These are phyloP conservation scores for Falcaria lacertinaria DNA, from an alignment of 2,888 invertebrate species.

Conservation along the genomic window DNA sequence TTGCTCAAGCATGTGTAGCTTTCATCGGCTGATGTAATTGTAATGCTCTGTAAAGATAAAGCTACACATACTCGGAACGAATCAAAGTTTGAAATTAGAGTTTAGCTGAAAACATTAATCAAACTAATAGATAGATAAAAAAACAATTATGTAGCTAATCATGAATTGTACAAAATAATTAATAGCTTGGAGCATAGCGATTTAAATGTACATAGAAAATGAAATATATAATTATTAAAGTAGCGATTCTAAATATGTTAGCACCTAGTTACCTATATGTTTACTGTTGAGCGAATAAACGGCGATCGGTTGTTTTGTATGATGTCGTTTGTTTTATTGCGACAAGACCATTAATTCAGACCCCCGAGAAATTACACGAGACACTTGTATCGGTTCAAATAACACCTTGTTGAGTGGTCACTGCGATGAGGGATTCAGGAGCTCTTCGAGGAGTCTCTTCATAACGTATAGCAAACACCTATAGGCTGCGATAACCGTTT, in stretches of 20 bases:
- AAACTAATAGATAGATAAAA: conserved; percentile 4
- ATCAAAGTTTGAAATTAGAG: conserved; percentile 41
- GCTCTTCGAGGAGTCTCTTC: too few species aligned
- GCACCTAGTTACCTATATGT: conserved; percentile 11
- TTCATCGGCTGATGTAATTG: conserved; percentile 11
- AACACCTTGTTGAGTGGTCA: too few species aligned
- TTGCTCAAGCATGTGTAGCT: conserved; percentile 5
- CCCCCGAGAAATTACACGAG: too few species aligned
- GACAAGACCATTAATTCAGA: too few species aligned
- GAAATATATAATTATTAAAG: not conserved
- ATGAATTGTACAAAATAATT: not conserved
- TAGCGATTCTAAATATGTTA: conserved; percentile 1
- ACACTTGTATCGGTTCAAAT: too few species aligned
- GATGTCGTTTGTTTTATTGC: too few species aligned
- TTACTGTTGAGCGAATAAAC: conserved; percentile 35
- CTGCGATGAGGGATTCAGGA: too few species aligned
- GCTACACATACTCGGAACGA: not conserved
- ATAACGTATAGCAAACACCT: too few species aligned
- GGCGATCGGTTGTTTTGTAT: conserved; percentile 35
- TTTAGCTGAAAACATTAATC: conserved; percentile 28
- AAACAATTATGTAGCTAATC: not conserved
- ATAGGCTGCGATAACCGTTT: too few species aligned
- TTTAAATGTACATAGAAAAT: not conserved
- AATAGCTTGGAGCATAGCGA: not conserved
- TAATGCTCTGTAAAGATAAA: not conserved